Conservation (phyloP, 2,888 invertebrate genomes). For the Aphodius sticticus region DNA sequence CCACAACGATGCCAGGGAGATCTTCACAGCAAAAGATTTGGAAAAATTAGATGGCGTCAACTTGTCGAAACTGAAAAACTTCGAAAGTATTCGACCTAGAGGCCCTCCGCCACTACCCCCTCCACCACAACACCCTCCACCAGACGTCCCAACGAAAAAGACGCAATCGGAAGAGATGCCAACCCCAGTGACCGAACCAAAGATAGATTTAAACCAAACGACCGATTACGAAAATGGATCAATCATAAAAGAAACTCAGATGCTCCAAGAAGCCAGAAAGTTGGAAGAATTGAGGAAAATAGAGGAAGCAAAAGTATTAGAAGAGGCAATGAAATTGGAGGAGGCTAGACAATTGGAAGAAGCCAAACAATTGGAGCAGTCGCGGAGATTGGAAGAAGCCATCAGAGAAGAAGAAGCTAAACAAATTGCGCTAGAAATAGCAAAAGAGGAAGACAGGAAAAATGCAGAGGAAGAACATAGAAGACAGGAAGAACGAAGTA, state of each 20-base stretch:
- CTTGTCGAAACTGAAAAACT: conserved; percentile 36
- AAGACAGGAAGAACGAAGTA: conserved; percentile 9
- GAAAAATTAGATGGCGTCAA: conserved; percentile 48
- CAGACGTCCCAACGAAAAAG: background rate
- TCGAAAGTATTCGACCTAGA: conserved; percentile 37
- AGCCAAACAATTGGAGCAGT: background rate
- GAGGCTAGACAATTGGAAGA: background rate
- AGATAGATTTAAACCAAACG: background rate
- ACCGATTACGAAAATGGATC: background rate
- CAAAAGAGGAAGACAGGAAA: conserved; percentile 7
- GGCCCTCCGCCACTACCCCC: conserved; percentile 43
- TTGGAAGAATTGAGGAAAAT: conserved; percentile 12
- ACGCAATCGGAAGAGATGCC: background rate
- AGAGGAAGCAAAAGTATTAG: background rate
- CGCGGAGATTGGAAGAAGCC: background rate
- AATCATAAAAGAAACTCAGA: background rate
- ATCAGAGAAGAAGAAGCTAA: background rate
- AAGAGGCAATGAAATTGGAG: background rate
- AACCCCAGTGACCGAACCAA: conserved; percentile 11
- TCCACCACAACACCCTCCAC: conserved; percentile 19
- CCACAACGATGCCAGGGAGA: conserved; percentile 69
- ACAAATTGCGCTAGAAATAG: background rate
- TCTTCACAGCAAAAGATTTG: conserved; percentile 62
- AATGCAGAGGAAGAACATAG: background rate
- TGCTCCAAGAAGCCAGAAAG: background rate